Conservation (phyloP, 2,888 invertebrate genomes). For the Tyria jacobaeae region DNA sequence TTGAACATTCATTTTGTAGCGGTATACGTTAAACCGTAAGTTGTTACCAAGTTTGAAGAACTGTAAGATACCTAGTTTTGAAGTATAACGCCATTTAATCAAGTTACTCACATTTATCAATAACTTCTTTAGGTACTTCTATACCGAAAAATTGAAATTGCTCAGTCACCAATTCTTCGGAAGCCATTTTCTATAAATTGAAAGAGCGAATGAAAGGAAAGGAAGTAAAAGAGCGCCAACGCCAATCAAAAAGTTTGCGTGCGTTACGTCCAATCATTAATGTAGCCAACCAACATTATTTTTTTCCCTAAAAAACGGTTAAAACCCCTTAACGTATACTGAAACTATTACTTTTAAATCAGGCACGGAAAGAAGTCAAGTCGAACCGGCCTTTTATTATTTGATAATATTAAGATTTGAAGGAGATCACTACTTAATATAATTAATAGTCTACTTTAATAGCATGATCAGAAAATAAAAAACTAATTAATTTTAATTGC, state of each 20-base stretch:
- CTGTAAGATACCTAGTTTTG: constrained; percentile 29
- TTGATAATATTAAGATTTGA: background rate
- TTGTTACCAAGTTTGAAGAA: constrained; percentile 31
- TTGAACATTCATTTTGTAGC: constrained; percentile 77
- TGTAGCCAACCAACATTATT: background rate
- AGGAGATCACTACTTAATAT: background rate
- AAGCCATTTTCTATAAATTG: constrained; percentile 83
- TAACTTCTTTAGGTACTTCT: constrained; percentile 82
- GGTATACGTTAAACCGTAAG: constrained; percentile 38
- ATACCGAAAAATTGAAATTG: constrained; percentile 89
- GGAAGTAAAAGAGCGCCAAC: constrained; percentile 61
- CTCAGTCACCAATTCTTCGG: constrained; percentile 86
- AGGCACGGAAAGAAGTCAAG: background rate
- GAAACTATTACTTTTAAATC: background rate
- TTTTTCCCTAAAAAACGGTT: background rate
- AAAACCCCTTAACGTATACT: background rate
- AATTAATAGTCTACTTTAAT: too few relatives aligned
- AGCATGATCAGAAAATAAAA: too few relatives aligned
- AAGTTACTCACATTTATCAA: constrained; percentile 85
- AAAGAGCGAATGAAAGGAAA: constrained; percentile 58
- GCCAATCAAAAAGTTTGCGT: constrained; percentile 47
- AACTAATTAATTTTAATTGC: too few relatives aligned
- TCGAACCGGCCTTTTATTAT: background rate
- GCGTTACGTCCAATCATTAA: constrained; percentile 27
- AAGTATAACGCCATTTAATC: constrained; percentile 22